Conservation (phyloP, 1,140 invertebrate species). For the Aphidius gifuensis region DNA sequence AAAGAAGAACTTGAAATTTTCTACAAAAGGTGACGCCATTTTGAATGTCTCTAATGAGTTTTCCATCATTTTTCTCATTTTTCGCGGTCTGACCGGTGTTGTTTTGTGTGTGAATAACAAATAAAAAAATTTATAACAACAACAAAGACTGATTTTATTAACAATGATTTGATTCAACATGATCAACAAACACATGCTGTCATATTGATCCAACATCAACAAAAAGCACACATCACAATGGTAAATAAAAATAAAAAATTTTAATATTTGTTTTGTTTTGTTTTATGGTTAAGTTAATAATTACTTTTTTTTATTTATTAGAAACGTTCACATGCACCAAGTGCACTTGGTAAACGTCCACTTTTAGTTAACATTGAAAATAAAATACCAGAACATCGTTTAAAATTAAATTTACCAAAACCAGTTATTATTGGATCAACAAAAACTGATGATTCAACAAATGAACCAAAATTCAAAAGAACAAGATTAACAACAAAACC, state of each 20-base stretch:
- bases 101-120: too few species aligned
- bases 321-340: constrained; percentile 59
- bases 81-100: too few species aligned
- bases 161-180: too few species aligned
- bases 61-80: too few species aligned
- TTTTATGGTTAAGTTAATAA: background rate
- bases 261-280: background rate
- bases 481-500: constrained; percentile 30
- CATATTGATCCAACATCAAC: too few species aligned
- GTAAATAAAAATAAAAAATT: background rate
- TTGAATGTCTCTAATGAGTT: too few species aligned
- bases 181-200: too few species aligned
- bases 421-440: constrained; percentile 15
- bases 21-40: too few species aligned
- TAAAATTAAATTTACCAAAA: constrained; percentile 14
- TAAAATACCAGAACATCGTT: constrained; percentile 18
- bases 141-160: too few species aligned
- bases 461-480: constrained; percentile 36
- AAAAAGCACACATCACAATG: background rate
- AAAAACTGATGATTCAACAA: background rate
- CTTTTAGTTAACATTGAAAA: constrained; percentile 42
- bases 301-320: constrained; percentile 23
- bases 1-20: too few species aligned
- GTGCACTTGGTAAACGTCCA: constrained; percentile 56
- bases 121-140: too few species aligned